Evolutionary conservation across 1,140 invertebrate genomes (phyloP).

Genomic region (Tribolium madens): DNA sequence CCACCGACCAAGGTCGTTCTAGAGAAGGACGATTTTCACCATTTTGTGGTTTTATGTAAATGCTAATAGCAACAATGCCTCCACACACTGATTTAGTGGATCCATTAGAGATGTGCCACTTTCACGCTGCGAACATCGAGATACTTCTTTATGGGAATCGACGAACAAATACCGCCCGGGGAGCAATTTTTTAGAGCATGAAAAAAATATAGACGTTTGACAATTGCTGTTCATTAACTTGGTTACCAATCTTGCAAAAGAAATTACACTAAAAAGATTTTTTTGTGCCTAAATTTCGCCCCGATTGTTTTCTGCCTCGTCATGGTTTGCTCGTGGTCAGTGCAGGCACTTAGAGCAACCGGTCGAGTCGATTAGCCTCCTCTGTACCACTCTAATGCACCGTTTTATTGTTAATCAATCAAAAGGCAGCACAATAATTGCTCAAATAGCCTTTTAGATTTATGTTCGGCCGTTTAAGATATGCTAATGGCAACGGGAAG

Average conservation of each 20-base stretch:
- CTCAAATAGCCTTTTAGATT: conserved; percentile 38
- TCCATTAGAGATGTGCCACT: conserved; percentile 59
- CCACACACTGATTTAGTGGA: conserved; percentile 54
- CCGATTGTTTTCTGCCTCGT: no score
- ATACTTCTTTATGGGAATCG: conserved; percentile 56
- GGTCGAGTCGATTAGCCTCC: conserved; percentile 20
- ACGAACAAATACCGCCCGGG: no score
- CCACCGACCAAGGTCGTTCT: conserved; percentile 50
- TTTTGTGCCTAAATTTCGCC: no score
- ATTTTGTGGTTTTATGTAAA: conserved; percentile 35
- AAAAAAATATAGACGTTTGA: no score
- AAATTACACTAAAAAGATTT: no score
- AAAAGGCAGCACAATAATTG: conserved; percentile 37
- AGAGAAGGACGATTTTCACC: conserved; percentile 18
- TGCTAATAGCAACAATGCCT: conserved; percentile 27
- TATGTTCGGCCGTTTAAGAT: conserved; percentile 32
- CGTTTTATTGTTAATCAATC: conserved; percentile 39
- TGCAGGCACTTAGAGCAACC: conserved; percentile 24
- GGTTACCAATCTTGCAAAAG: no score
- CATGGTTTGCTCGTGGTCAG: not conserved
- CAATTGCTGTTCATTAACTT: no score
- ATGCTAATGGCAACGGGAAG: conserved; percentile 31
- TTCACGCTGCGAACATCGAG: conserved; percentile 58
- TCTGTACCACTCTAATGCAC: conserved; percentile 35
- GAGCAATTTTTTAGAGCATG: no score